Evolutionary conservation across 2,113 vertebrate species (phyloP).

Genomic region (Progne subis): DNA sequence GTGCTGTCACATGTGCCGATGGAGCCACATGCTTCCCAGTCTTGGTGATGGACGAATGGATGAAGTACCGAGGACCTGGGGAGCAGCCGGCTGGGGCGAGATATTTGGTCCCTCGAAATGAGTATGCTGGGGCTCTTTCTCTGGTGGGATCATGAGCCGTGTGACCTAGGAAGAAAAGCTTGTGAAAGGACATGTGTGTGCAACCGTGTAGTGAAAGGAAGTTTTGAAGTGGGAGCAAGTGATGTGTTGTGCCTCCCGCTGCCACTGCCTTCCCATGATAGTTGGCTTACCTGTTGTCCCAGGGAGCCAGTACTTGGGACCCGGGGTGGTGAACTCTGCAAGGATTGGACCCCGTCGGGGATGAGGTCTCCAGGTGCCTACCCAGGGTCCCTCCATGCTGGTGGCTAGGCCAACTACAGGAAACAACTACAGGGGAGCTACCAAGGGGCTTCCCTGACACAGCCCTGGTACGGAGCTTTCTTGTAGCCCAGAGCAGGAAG

Average conservation of each 20-base stretch:
- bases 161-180: neutral
- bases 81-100: rapidly evolving
- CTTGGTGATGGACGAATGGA: neutral
- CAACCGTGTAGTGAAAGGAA: no score
- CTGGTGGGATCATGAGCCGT: neutral
- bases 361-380: neutral
- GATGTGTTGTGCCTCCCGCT: rapidly evolving
- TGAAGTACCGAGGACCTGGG: neutral
- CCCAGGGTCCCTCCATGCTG: neutral
- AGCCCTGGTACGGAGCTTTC: neutral
- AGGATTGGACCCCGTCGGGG: neutral
- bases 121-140: neutral
- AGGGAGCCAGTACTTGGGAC: neutral
- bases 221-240: neutral
- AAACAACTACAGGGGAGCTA: neutral
- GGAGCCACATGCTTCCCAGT: neutral
- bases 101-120: neutral
- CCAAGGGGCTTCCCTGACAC: neutral
- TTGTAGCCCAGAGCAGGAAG: neutral
- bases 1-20: rapidly evolving
- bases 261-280: rapidly evolving
- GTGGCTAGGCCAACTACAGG: neutral
- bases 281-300: neutral
- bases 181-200: neutral
- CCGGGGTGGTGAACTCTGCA: neutral